These are phyloP conservation scores for Cacatua alba DNA, from an alignment of 2,113 vertebrate genomes.

Conservation along the genomic window DNA sequence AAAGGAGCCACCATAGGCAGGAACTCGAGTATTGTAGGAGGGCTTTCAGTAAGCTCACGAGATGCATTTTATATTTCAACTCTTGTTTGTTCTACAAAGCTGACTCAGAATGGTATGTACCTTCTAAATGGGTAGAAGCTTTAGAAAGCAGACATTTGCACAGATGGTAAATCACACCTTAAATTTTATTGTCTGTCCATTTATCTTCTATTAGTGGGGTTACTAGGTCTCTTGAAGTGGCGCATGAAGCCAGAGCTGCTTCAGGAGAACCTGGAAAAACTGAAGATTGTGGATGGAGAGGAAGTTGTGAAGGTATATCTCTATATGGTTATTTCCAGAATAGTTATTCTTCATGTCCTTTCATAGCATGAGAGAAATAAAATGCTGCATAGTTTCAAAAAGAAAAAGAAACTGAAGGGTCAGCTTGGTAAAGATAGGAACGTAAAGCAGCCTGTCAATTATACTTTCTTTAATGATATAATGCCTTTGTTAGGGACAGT, in stretches of 20 bases:
- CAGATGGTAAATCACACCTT: not conserved
- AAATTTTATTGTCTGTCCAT: not conserved
- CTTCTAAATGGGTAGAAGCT: not conserved
- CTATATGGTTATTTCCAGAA: not conserved
- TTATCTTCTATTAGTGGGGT: slow-evolving; percentile 80
- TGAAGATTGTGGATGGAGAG: slow-evolving; percentile 97
- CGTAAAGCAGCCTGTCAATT: not conserved
- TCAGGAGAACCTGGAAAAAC: slow-evolving; percentile 90
- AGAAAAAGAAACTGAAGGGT: not conserved
- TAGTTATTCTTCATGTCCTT: not conserved
- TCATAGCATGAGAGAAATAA: not conserved
- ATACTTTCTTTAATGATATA: not conserved
- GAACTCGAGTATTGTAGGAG: slow-evolving; percentile 82
- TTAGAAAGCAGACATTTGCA: not conserved
- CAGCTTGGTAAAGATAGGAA: not conserved
- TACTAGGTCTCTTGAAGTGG: slow-evolving; percentile 95
- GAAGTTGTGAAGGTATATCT: slow-evolving; percentile 93
- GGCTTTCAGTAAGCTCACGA: slow-evolving; percentile 89
- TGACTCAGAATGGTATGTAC: slow-evolving; percentile 94
- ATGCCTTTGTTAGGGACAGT: not conserved
- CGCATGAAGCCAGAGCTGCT: slow-evolving; percentile 91
- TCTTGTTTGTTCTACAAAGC: slow-evolving; percentile 96
- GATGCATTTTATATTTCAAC: slow-evolving; percentile 91
- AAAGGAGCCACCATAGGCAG: slow-evolving; percentile 80
- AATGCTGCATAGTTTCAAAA: not conserved